These are phyloP conservation scores for Drosophila testacea DNA, from an alignment of 2,888 invertebrate genomes.

Conservation along the genomic window DNA sequence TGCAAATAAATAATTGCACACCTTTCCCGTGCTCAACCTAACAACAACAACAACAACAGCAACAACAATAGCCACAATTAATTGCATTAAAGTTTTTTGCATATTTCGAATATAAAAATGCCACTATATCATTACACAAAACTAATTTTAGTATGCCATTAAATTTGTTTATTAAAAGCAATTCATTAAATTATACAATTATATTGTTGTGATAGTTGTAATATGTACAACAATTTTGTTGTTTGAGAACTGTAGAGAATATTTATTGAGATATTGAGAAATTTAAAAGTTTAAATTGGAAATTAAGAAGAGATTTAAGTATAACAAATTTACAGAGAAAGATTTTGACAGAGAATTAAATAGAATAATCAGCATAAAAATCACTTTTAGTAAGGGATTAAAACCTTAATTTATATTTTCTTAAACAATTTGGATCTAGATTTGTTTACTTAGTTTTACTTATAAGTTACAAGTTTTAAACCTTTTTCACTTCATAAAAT, in stretches of 20 bases:
- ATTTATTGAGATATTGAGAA: too few relatives aligned
- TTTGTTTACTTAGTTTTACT: too few relatives aligned
- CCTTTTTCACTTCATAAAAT: too few relatives aligned
- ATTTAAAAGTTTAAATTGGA: too few relatives aligned
- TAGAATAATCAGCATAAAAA: too few relatives aligned
- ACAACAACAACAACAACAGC: slow-evolving; percentile 30
- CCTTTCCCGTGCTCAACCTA: slow-evolving; percentile 50
- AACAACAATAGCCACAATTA: slow-evolving; percentile 35
- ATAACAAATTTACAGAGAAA: too few relatives aligned
- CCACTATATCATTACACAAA: slow-evolving; percentile 18
- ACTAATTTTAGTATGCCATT: not conserved
- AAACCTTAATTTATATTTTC: too few relatives aligned
- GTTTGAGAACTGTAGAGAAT: not conserved
- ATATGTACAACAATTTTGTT: not conserved
- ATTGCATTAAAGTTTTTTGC: slow-evolving; percentile 31
- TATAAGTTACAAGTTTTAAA: too few relatives aligned
- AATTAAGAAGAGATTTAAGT: too few relatives aligned
- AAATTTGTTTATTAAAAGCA: slow-evolving; percentile 5
- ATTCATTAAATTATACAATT: slow-evolving; percentile 10
- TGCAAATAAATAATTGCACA: slow-evolving; percentile 79
- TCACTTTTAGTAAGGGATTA: too few relatives aligned
- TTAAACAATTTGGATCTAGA: too few relatives aligned
- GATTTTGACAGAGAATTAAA: too few relatives aligned
- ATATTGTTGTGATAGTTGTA: not conserved
- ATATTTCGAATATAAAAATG: slow-evolving; percentile 27